Base-by-base conservation (phyloP, 2,113 vertebrate genomes). In the Hemiprocne comata region DNA sequence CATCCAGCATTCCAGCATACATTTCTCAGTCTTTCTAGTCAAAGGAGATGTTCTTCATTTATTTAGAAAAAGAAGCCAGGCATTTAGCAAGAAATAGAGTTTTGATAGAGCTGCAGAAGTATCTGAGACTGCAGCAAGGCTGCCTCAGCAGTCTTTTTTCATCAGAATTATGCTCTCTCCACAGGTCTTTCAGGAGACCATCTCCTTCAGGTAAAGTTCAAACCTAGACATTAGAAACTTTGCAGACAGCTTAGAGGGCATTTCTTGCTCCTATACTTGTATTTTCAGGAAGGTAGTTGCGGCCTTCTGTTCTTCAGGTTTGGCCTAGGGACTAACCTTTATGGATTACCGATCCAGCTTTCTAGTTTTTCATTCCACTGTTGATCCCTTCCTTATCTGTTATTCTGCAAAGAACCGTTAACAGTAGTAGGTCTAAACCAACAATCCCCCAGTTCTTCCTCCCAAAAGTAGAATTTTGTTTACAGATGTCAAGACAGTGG, bases 301-400 rank as follows among this genome's bases (percentile, higher is more conserved):
- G 40, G 11, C 8, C 36, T 42, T 57, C 8, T 1, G 7, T 85
- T 69, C 50, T 53, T 76, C 38, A 65, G 23, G 54, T 57, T 44
- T 61, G 54, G 16, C 36, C 29, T 34, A 72, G 17, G 9, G 75
- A 72, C 12, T 51, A 29, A 4, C 46, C 57, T 71, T 64, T n/a
- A 44, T 11, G 66, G 31, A 7, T 1, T 24, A 36, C 2, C 26
- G 11, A 67, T 34, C 6, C 53, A 82, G 25, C 34, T 78, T 4
- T 2, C 17, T 17, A 13, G 16, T 24, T 40, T 67, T 62, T 42
- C 46, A 58, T 29, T 12, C 11, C 51, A 31, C 7, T 36, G 9
- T 11, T 40, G 11, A 67, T 38, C 18, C 19, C 4, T 36, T 78
- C 61, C 23, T 89, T 33, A 51, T 0, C 0, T 23, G 8, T 42